These are phyloP conservation scores for Meandrina meandrites DNA, from an alignment of 92 coral and sea anemone genomes.

Conservation along the genomic window DNA sequence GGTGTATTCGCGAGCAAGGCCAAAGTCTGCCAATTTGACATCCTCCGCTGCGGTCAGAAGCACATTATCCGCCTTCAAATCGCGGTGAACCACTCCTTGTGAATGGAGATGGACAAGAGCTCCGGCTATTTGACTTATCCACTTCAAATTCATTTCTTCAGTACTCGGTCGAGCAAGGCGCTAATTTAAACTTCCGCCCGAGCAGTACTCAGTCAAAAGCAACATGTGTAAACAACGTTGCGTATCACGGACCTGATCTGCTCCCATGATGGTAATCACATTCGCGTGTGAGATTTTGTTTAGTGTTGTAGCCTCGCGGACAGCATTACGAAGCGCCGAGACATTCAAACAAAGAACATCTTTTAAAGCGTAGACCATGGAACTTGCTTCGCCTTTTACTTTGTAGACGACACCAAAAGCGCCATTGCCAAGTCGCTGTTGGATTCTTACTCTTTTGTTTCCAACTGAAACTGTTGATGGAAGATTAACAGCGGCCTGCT, in stretches of 20 bases:
- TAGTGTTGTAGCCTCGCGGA: conserved; percentile 54
- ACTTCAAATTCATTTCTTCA: conserved; percentile 39
- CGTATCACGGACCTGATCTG: neutral
- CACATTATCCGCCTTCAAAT: conserved; percentile 70
- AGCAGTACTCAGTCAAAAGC: conserved; percentile 73
- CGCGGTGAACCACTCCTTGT: conserved; percentile 56
- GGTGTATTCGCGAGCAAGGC: conserved; percentile 53
- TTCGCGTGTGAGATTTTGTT: conserved; percentile 45
- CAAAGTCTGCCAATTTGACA: conserved; percentile 81
- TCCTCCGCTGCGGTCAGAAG: conserved; percentile 56
- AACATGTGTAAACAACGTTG: conserved; percentile 22
- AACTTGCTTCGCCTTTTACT: conserved; percentile 26
- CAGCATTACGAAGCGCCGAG: conserved; percentile 22
- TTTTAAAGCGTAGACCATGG: conserved; percentile 61
- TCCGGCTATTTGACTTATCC: conserved; percentile 70
- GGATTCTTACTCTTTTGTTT: neutral
- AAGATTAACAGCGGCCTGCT: neutral
- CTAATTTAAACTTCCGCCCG: conserved; percentile 66
- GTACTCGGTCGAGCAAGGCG: conserved; percentile 60
- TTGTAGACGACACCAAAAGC: conserved; percentile 77
- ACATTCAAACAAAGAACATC: conserved; percentile 40
- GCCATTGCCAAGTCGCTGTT: conserved; percentile 62
- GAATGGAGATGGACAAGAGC: conserved; percentile 53
- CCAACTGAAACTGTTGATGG: neutral
- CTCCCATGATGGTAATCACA: conserved; percentile 44